These are phyloP conservation scores for Cheirogaleus medius DNA, from an alignment of 2,113 vertebrate species.

Conservation along the genomic window DNA sequence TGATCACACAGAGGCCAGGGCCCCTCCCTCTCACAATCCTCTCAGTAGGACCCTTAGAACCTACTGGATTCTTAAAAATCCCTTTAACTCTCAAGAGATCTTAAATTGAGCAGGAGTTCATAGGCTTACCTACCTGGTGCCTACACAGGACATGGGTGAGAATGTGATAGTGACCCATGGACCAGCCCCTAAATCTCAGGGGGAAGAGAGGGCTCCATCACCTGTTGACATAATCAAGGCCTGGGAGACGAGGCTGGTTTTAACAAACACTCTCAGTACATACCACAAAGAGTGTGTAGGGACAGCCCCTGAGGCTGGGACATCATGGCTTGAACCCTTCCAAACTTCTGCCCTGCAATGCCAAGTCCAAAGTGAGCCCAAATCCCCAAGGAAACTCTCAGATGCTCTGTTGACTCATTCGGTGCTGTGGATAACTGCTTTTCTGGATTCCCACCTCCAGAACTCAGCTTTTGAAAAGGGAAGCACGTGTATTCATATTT, in stretches of 20 bases:
- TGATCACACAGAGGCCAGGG: background rate
- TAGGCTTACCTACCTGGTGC: background rate
- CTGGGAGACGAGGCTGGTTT: background rate
- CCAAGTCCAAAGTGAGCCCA: background rate
- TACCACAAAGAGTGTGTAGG: rapidly evolving
- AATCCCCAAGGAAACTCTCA: background rate
- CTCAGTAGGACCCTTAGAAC: background rate
- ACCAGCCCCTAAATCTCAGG: background rate
- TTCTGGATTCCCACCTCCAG: background rate
- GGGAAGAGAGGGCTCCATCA: background rate
- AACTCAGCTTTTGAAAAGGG: background rate
- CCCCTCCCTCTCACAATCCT: background rate
- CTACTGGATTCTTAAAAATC: background rate
- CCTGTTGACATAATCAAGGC: background rate
- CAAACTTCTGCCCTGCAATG: background rate
- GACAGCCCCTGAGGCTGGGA: background rate
- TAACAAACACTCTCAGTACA: background rate
- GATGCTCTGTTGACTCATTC: background rate
- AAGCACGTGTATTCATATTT: background rate
- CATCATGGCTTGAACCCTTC: background rate
- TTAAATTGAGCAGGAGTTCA: background rate
- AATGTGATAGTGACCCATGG: rapidly evolving
- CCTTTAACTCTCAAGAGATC: background rate
- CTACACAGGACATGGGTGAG: background rate
- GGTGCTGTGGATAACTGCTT: background rate